These are phyloP conservation scores for Pristis pectinata DNA, from an alignment of 2,797 vertebrate genomes.

Conservation along the genomic window DNA sequence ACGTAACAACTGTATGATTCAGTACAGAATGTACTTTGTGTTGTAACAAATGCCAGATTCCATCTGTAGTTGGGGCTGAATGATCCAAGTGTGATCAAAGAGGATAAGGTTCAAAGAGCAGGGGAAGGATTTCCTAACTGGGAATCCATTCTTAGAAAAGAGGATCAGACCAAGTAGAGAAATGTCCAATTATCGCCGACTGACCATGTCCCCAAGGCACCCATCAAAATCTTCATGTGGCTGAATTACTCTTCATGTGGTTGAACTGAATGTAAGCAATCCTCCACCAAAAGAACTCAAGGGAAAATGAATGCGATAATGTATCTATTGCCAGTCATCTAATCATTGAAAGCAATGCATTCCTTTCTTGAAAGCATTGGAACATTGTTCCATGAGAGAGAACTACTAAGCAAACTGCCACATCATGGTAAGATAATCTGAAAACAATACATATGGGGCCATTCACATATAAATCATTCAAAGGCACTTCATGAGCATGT, in stretches of 20 bases:
- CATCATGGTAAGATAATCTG: background rate
- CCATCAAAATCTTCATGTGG: background rate
- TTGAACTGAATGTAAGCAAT: background rate
- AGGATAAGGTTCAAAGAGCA: background rate
- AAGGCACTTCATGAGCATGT: background rate
- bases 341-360: background rate
- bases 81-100: background rate
- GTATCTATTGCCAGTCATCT: background rate
- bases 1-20: no score
- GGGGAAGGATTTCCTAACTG: background rate
- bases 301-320: background rate
- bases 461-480: background rate
- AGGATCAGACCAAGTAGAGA: background rate
- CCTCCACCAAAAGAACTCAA: background rate
- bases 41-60: background rate
- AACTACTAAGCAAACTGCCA: background rate
- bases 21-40: background rate
- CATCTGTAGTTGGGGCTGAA: background rate
- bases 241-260: background rate
- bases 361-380: background rate
- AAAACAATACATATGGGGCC: background rate
- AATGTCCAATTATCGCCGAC: background rate
- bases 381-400: background rate
- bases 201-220: background rate
- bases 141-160: background rate